phyloP scores from a whole-genome alignment of 2,113 vertebrate genomes.

The Mohoua ochrocephala region DNA sequence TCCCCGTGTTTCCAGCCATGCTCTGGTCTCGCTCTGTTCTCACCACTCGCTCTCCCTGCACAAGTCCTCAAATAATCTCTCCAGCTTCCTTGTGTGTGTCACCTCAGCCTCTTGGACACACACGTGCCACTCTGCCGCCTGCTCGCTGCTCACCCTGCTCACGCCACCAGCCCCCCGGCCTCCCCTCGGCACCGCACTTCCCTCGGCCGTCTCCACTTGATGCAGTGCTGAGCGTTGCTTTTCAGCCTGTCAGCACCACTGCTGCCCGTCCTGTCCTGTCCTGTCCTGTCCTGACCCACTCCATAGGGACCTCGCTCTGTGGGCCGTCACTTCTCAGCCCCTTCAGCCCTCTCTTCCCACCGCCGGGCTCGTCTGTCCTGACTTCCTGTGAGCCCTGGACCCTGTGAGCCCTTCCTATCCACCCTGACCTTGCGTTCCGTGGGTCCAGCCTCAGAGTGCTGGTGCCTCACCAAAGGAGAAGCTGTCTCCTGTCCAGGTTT shows the following conservation, averaged over 20 bases:
- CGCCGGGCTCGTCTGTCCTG: accelerated
- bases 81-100: neutral
- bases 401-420: no score
- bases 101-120: neutral
- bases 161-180: accelerated
- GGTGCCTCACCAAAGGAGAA: neutral
- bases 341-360: neutral
- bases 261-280: no score
- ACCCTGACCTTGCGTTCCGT: accelerated
- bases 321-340: accelerated
- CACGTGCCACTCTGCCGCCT: neutral
- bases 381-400: neutral
- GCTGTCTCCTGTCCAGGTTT: neutral
- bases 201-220: neutral
- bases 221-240: accelerated
- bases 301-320: neutral
- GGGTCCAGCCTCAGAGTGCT: no score
- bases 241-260: neutral
- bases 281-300: no score
- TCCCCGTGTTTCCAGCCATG: neutral
- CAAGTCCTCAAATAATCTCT: neutral
- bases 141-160: neutral
- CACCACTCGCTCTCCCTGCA: neutral
- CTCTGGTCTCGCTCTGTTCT: neutral
- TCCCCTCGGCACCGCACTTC: accelerated